Evolutionary conservation across 2,888 invertebrate genomes (phyloP), one percentile per base, ranked within the genome.

Genomic region (Panopea generosa): DNA sequence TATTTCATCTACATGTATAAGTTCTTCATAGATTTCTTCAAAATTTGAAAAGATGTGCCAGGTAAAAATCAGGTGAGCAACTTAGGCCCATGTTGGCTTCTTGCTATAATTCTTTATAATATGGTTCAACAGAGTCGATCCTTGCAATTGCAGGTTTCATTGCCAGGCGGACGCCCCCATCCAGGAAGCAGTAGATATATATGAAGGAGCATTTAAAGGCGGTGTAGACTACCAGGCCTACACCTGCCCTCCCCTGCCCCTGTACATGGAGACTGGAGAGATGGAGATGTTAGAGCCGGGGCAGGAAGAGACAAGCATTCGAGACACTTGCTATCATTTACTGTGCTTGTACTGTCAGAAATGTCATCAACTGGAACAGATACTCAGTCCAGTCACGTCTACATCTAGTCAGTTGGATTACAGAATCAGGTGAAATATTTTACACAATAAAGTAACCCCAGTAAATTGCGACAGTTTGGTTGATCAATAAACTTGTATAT

Each of bases 391-490:
- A 0, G 94, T 95, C 0, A 95, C 96, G 0, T 95, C 96, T 89
- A 96, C 97, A 0, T 93, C 95, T 0, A 96, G 97, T 93, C 95
- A 96, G 0, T 93, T 97, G 86, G 98, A 98, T 93, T 96, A 96
- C 88, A 95, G 96, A 47, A 84, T 92, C n/a, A 92, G 92, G 92
- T 91, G 60, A 7, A 11, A 33, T 4, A n/a, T n/a, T n/a, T n/a
- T n/a, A n/a, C n/a, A n/a, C n/a, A 91, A 61, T n/a, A n/a, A n/a
- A n/a, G n/a, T n/a, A 45, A n/a, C n/a, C n/a, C n/a, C n/a, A n/a
- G n/a, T n/a, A n/a, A n/a, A n/a, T n/a, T n/a, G n/a, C n/a, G n/a
- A n/a, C n/a, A n/a, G n/a, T n/a, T n/a, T n/a, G n/a, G n/a, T n/a
- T n/a, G n/a, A n/a, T n/a, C n/a, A n/a, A n/a, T n/a, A n/a, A n/a